Evolutionary conservation across 2,888 invertebrate genomes (phyloP).

Genomic region (Clistopyga incitator): DNA sequence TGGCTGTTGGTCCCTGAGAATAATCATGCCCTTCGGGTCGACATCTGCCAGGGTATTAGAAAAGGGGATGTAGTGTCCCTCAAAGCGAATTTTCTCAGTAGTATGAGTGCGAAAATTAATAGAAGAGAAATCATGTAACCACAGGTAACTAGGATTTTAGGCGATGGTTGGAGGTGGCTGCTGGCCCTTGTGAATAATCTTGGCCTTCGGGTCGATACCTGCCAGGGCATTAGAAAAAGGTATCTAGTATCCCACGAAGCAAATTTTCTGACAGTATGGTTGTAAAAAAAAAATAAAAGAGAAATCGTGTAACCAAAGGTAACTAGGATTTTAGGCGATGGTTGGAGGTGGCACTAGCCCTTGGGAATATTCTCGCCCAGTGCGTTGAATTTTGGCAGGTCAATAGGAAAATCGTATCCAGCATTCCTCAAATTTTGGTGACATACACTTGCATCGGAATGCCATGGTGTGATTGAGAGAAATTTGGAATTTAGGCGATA

Average conservation of each 20-base stretch:
- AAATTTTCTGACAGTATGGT: no score
- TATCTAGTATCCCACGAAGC: no score
- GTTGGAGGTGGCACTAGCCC: slow-evolving; percentile 1
- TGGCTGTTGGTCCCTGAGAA: neutral
- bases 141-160: slow-evolving; percentile 21
- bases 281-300: no score
- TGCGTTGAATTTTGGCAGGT: neutral
- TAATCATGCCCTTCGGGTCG: no score
- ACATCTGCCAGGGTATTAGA: no score
- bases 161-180: slow-evolving; percentile 11
- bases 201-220: neutral
- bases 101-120: no score
- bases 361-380: neutral
- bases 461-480: neutral
- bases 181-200: neutral
- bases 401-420: neutral
- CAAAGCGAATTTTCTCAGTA: no score
- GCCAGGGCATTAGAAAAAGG: no score
- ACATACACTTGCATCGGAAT: neutral
- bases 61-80: no score
- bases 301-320: no score
- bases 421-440: neutral
- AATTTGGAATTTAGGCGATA: slow-evolving; percentile 13
- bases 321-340: slow-evolving; percentile 1
- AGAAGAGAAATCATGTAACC: no score